These are phyloP conservation scores for Chrysoperla carnea DNA, from an alignment of 1,140 invertebrate genomes.

Conservation along the genomic window DNA sequence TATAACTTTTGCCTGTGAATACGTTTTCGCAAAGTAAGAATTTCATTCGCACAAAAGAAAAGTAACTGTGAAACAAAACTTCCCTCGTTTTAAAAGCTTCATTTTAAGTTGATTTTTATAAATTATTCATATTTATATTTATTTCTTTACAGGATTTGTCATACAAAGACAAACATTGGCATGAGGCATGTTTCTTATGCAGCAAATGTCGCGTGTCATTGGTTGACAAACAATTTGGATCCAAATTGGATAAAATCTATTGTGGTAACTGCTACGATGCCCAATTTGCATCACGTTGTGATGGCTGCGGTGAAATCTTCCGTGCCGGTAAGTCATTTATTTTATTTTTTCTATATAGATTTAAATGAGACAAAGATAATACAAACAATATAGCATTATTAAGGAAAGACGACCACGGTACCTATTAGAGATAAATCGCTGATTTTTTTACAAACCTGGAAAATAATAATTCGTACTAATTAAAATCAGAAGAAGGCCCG, in stretches of 20 bases:
- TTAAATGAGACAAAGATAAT: background rate
- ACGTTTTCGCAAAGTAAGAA: too few species aligned
- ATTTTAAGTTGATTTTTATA: too few species aligned
- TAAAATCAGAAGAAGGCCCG: too few species aligned
- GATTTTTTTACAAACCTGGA: too few species aligned
- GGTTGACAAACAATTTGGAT: constrained; percentile 98
- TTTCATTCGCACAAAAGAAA: too few species aligned
- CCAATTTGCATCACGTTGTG: constrained; percentile 95
- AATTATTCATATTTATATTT: constrained; percentile 1
- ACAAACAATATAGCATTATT: background rate
- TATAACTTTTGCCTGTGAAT: too few species aligned
- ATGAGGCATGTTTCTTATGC: constrained; percentile 98
- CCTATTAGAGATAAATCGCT: too few species aligned
- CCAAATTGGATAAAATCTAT: constrained; percentile 94
- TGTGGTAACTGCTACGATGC: constrained; percentile 98
- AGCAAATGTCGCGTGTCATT: constrained; percentile 92
- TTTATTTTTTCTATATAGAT: background rate
- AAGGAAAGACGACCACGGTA: too few species aligned
- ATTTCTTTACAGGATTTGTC: constrained; percentile 76
- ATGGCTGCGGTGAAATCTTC: constrained; percentile 97
- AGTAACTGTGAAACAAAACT: too few species aligned
- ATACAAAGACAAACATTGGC: constrained; percentile 99
- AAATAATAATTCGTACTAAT: too few species aligned
- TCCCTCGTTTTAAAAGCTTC: too few species aligned
- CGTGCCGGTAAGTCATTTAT: constrained; percentile 70